These are phyloP conservation scores for Dorcus parallelipipedus DNA, from an alignment of 2,888 invertebrate species.

Conservation along the genomic window DNA sequence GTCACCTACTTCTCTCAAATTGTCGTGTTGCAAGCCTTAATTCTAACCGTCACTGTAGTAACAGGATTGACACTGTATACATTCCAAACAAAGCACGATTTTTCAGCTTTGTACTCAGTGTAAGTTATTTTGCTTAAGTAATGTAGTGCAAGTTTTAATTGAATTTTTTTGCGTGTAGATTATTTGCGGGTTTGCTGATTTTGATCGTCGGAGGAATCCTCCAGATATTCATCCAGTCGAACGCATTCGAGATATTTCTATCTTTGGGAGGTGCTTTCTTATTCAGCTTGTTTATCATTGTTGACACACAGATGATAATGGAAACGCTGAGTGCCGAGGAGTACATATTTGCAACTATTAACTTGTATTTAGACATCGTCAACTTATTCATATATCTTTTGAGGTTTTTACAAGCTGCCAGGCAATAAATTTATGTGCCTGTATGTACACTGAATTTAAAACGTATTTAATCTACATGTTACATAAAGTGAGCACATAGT, in stretches of 20 bases:
- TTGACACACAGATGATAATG: conserved; percentile 84
- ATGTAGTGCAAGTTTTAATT: background rate
- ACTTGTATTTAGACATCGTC: conserved; percentile 82
- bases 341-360: conserved; percentile 82
- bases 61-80: conserved; percentile 76
- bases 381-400: conserved; percentile 81
- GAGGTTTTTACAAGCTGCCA: conserved; percentile 63
- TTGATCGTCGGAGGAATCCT: conserved; percentile 70
- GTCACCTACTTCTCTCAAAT: conserved; percentile 74
- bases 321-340: conserved; percentile 78
- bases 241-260: conserved; percentile 65
- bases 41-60: conserved; percentile 72
- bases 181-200: conserved; percentile 64
- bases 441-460: too few species aligned
- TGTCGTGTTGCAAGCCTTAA: conserved; percentile 74
- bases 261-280: conserved; percentile 71
- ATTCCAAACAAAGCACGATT: conserved; percentile 81
- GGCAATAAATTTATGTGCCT: conserved; percentile 3
- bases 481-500: too few species aligned
- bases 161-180: conserved; percentile 47
- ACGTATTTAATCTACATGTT: too few species aligned
- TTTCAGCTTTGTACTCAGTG: conserved; percentile 74
- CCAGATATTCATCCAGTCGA: conserved; percentile 72
- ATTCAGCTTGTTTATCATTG: conserved; percentile 79
- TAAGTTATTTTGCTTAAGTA: conserved; percentile 45